A percentile compares a stretch with the other conserved stretches of the same genome.
Conservation (phyloP, 2,797 vertebrate species). For the Anabacerthia variegaticeps region DNA sequence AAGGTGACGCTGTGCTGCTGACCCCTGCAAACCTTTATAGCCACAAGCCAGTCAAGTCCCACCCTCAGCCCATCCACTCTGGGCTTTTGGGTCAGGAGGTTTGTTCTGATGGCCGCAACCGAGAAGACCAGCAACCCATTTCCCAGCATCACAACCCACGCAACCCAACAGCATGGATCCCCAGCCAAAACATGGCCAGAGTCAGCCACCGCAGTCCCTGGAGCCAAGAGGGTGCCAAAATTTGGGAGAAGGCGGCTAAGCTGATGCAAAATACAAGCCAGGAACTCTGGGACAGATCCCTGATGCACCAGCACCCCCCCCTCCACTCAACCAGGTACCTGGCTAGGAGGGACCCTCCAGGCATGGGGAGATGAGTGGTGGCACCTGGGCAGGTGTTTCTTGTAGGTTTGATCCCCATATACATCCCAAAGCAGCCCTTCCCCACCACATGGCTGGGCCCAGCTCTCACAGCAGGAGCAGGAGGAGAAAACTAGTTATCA, state of each 20-base stretch:
- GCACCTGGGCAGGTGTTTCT: neutral
- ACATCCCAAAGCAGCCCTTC: neutral
- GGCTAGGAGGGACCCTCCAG: neutral
- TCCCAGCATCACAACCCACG: neutral
- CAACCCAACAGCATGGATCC: neutral
- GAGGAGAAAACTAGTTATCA: slow-evolving; percentile 40
- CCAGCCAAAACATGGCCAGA: neutral
- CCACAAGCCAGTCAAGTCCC: neutral
- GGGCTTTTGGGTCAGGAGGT: neutral
- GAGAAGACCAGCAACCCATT: neutral
- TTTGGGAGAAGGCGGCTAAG: neutral
- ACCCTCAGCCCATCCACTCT: neutral
- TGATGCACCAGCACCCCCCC: neutral
- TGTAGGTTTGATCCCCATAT: neutral
- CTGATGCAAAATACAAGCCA: slow-evolving; percentile 11
- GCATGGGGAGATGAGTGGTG: neutral
- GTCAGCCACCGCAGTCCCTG: neutral
- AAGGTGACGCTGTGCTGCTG: neutral
- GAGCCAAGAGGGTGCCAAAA: neutral
- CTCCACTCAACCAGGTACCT: neutral
- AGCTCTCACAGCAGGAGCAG: slow-evolving; percentile 16
- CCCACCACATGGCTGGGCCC: neutral
- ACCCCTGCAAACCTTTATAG: slow-evolving; percentile 11
- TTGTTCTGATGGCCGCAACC: slow-evolving; percentile 29
- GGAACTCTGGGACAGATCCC: neutral